Base-by-base conservation (phyloP, 2,888 invertebrate species). In the Macrosoma leucophasiata region DNA sequence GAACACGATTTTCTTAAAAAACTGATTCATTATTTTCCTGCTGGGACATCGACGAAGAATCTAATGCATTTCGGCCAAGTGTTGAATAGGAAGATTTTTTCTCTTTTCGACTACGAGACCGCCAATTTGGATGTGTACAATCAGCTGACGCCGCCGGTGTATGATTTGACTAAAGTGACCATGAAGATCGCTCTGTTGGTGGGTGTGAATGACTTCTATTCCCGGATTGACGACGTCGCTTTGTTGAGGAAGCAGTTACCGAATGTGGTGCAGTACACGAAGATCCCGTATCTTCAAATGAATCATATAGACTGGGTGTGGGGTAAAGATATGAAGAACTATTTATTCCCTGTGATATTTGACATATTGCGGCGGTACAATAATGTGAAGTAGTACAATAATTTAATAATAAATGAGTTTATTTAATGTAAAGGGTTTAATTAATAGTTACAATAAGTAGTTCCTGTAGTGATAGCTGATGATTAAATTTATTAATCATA, bases 291-390 rank as follows among this genome's bases (percentile, higher is more conserved):
- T 5, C 24, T 36, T 21, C 32, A 31, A 1, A 13, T 19, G 2
- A 62, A 55, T 17, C 72, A 72, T 33, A 32, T 64, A 2, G 71
- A 68, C 21, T 55, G 55, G 11, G 25, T 63, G 13, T 67, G 13
- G 7, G 29, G 29, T 7, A 20, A 11, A 14, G 12, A 6, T 9
- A 29, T 29, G 29, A 29, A 14, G 7, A 21, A 29, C 5, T 29
- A 29, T 11, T 10, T 29, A 21, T 29, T 21, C 4, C 21, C 29
- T 9, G 5, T 13, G 10, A 14, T 29, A 2, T 21, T 29, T 29
- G n/a, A n/a, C n/a, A n/a, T n/a, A n/a, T n/a, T n/a, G n/a, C n/a
- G n/a, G n/a, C n/a, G n/a, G n/a, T n/a, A n/a, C n/a, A n/a, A n/a
- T n/a, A n/a, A n/a, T n/a, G n/a, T n/a, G n/a, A n/a, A n/a, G n/a